These are phyloP conservation scores for Ptilorrhoa leucosticta DNA, from an alignment of 2,113 vertebrate genomes.

Conservation along the genomic window DNA sequence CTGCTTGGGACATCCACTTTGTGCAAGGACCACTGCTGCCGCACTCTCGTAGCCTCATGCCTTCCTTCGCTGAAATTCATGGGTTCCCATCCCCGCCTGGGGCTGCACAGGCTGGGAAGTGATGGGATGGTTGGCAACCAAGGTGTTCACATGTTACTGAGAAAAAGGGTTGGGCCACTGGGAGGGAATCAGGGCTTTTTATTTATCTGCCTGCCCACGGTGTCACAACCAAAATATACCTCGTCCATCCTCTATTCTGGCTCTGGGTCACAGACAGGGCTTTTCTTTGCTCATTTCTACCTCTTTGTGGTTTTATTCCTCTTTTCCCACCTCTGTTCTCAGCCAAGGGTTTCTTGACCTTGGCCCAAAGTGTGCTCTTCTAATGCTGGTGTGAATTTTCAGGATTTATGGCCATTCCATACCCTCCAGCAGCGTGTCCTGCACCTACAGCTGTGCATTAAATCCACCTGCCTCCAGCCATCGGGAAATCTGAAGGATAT, in stretches of 20 bases:
- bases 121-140: not conserved
- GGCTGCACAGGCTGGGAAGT: not conserved
- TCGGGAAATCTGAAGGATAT: not conserved
- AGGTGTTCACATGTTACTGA: fast-evolving
- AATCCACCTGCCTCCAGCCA: not conserved
- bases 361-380: not conserved
- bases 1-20: not conserved
- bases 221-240: not conserved
- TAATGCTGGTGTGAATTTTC: not conserved
- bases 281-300: not conserved
- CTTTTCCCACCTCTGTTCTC: not conserved
- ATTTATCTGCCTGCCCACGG: not conserved
- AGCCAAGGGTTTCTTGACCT: not conserved
- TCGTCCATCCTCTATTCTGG: not conserved
- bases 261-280: not conserved
- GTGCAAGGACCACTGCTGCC: not conserved
- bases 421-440: fast-evolving
- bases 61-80: not conserved
- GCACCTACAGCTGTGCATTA: not conserved
- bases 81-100: not conserved
- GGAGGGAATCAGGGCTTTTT: not conserved
- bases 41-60: not conserved
- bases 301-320: not conserved
- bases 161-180: too few relatives aligned
- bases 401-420: not conserved